These are phyloP conservation scores for Myiopsitta monachus DNA, from an alignment of 2,113 vertebrate species.

Conservation along the genomic window DNA sequence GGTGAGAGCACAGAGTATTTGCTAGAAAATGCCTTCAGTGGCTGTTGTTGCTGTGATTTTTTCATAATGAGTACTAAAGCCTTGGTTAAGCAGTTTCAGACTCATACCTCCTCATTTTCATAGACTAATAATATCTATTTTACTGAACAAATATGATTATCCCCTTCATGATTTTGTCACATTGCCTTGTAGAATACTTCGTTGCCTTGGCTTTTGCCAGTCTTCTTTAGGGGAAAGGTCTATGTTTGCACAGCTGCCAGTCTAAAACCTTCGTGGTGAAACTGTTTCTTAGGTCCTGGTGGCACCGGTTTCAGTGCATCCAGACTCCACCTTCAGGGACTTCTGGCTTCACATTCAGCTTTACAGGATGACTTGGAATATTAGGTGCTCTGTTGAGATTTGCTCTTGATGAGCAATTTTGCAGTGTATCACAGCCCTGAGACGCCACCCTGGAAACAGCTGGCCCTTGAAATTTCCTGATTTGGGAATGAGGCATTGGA, in stretches of 20 bases:
- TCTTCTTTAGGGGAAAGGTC: neutral
- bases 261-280: neutral
- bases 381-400: neutral
- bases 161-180: neutral
- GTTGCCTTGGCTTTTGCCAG: rapidly evolving
- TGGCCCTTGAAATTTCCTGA: neutral
- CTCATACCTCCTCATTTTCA: neutral
- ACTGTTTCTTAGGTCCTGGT: neutral
- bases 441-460: neutral
- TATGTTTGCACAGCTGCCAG: neutral
- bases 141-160: neutral
- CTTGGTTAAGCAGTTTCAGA: neutral
- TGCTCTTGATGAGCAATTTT: neutral
- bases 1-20: neutral
- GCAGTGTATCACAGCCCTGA: neutral
- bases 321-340: neutral
- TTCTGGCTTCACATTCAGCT: neutral
- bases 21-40: neutral
- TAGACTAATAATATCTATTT: neutral
- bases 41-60: rapidly evolving
- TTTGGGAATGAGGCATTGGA: neutral
- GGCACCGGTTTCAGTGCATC: rapidly evolving
- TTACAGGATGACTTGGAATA: neutral
- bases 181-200: rapidly evolving
- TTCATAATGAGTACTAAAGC: neutral